These are phyloP conservation scores for Epizoanthus scotinus DNA, from an alignment of 92 coral and sea anemone genomes.

Conservation along the genomic window DNA sequence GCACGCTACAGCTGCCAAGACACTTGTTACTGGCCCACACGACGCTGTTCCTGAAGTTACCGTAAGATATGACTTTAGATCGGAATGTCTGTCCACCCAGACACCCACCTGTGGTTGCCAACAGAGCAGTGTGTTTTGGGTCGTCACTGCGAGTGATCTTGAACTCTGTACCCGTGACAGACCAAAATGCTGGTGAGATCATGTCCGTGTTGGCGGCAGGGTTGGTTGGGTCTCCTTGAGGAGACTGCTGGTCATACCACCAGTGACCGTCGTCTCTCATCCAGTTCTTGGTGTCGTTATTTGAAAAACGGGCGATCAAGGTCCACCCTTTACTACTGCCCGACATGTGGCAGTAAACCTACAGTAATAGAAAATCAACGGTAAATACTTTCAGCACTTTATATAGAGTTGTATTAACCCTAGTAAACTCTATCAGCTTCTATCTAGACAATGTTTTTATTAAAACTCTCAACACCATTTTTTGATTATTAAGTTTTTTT, in stretches of 20 bases:
- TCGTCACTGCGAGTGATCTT: slow-evolving; percentile 59
- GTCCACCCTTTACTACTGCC: slow-evolving; percentile 40
- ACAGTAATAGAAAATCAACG: too few species aligned
- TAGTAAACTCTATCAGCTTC: too few species aligned
- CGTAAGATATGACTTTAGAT: slow-evolving; percentile 43
- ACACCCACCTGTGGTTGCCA: slow-evolving; percentile 43
- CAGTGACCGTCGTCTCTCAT: slow-evolving; percentile 16
- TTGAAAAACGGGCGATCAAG: slow-evolving; percentile 57
- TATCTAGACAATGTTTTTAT: too few species aligned
- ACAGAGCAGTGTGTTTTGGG: slow-evolving; percentile 43
- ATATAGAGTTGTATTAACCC: too few species aligned
- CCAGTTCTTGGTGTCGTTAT: slow-evolving; percentile 43
- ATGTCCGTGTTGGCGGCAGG: slow-evolving; percentile 34
- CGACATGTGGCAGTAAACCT: background rate
- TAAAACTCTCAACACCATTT: too few species aligned
- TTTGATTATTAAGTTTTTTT: too few species aligned
- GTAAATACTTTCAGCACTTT: too few species aligned
- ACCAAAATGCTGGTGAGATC: slow-evolving; percentile 57
- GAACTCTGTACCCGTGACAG: slow-evolving; percentile 26
- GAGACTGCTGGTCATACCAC: too few species aligned
- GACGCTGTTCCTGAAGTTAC: slow-evolving; percentile 44
- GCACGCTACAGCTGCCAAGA: slow-evolving; percentile 42
- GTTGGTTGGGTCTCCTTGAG: slow-evolving; percentile 9
- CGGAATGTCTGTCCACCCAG: slow-evolving; percentile 52
- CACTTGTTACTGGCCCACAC: slow-evolving; percentile 49